Evolutionary conservation across 2,113 vertebrate genomes (phyloP).

Genomic region (Lanius ludovicianus): DNA sequence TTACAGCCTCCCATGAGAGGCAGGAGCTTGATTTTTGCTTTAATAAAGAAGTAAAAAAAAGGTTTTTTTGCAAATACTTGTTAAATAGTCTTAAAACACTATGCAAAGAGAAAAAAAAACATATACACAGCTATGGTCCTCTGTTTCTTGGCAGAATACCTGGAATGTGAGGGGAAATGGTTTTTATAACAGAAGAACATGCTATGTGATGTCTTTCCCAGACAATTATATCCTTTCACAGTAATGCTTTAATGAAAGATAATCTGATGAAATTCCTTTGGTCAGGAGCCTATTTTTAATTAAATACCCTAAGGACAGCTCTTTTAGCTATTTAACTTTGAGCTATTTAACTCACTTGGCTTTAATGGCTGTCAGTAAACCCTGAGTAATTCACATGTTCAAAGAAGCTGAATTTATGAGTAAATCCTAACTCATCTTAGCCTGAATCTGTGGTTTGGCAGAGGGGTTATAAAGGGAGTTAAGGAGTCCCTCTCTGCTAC

Average conservation of each 20-base stretch:
- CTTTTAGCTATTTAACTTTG: background rate
- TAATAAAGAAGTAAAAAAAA: background rate
- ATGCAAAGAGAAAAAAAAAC: background rate
- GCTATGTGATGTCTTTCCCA: background rate
- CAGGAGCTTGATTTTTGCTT: background rate
- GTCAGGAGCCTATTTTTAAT: conserved; percentile 29
- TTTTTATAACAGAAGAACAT: background rate
- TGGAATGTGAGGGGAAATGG: background rate
- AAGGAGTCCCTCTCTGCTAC: background rate
- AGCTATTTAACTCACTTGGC: background rate
- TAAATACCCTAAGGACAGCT: background rate
- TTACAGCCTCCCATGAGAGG: background rate
- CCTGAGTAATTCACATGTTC: background rate
- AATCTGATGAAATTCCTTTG: conserved; percentile 24
- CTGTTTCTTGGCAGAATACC: background rate
- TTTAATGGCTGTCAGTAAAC: background rate
- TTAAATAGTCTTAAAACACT: background rate
- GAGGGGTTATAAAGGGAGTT: background rate
- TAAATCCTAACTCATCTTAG: background rate
- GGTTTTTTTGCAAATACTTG: background rate
- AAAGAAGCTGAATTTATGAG: background rate
- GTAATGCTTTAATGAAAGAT: conserved; percentile 15
- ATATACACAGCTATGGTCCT: background rate
- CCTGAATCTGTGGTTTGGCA: background rate
- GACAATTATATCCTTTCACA: background rate